phyloP scores from a whole-genome alignment of 2,797 vertebrate genomes.

The Peromyscus melanophrys region DNA sequence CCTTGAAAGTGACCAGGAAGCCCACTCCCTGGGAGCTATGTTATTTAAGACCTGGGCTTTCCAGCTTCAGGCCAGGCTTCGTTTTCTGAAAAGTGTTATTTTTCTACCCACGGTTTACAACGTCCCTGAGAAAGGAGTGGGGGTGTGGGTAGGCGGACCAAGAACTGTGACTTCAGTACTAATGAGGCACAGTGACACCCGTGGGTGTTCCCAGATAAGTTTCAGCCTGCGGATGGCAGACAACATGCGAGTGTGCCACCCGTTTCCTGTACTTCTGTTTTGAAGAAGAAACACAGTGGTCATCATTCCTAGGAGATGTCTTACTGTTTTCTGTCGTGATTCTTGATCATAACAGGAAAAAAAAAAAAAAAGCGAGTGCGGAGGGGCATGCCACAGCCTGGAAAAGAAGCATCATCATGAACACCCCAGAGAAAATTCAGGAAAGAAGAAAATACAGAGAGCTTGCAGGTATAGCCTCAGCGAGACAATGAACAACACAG shows the following conservation, averaged over 20 bases:
- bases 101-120: slow-evolving; percentile 42
- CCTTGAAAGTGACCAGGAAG: slow-evolving; percentile 91
- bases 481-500: neutral
- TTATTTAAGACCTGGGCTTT: slow-evolving; percentile 81
- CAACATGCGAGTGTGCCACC: neutral
- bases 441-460: neutral
- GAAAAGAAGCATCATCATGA: neutral
- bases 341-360: neutral
- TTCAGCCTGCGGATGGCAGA: neutral
- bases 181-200: neutral
- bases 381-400: no score
- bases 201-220: neutral
- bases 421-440: neutral
- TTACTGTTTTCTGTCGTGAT: neutral
- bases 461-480: neutral
- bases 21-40: slow-evolving; percentile 88
- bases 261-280: neutral
- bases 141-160: neutral
- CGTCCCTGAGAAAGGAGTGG: neutral
- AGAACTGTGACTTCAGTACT: neutral
- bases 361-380: neutral
- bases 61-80: slow-evolving; percentile 50
- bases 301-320: neutral
- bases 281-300: neutral
- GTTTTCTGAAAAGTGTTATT: slow-evolving; percentile 60